Percentiles rank a stretch among this genome's conserved stretches.
Evolutionary conservation across 2,888 invertebrate genomes (phyloP).

Genomic region (Bugulina stolonifera): DNA sequence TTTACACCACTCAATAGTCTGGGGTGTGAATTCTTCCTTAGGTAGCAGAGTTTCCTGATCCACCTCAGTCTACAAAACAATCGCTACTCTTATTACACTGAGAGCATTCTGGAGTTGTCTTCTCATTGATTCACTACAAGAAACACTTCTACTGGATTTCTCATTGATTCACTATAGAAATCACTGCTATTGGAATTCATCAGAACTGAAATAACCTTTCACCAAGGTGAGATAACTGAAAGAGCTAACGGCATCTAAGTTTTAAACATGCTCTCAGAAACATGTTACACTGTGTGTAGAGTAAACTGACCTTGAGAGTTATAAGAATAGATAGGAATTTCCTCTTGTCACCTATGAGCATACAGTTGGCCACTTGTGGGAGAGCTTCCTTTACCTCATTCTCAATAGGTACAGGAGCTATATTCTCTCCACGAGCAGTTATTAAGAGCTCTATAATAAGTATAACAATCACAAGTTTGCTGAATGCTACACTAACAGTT

Average conservation of each 20-base stretch:
- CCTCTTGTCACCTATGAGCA: slow-evolving; percentile 77
- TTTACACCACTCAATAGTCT: slow-evolving; percentile 61
- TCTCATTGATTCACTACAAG: no score
- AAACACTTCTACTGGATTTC: no score
- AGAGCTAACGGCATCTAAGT: no score
- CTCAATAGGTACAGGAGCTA: slow-evolving; percentile 78
- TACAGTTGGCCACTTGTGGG: slow-evolving; percentile 69
- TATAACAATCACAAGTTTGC: no score
- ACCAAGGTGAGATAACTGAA: no score
- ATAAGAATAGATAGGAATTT: slow-evolving; percentile 80
- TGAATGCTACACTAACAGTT: no score
- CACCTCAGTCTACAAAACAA: slow-evolving; percentile 62
- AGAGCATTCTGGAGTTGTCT: no score
- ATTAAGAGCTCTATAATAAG: slow-evolving; percentile 69
- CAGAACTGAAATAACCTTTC: no score
- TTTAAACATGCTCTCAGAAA: no score
- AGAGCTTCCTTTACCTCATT: slow-evolving; percentile 71
- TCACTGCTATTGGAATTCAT: no score
- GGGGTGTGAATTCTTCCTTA: slow-evolving; percentile 63
- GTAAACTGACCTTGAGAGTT: slow-evolving; percentile 68
- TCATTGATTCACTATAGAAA: no score
- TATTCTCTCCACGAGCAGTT: slow-evolving; percentile 89
- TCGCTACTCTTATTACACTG: no score
- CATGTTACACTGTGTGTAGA: not conserved
- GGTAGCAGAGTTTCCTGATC: slow-evolving; percentile 68